Evolutionary conservation across 64 coral and sea anemone genomes (phyloP).

Genomic region (Montipora efflorescens): DNA sequence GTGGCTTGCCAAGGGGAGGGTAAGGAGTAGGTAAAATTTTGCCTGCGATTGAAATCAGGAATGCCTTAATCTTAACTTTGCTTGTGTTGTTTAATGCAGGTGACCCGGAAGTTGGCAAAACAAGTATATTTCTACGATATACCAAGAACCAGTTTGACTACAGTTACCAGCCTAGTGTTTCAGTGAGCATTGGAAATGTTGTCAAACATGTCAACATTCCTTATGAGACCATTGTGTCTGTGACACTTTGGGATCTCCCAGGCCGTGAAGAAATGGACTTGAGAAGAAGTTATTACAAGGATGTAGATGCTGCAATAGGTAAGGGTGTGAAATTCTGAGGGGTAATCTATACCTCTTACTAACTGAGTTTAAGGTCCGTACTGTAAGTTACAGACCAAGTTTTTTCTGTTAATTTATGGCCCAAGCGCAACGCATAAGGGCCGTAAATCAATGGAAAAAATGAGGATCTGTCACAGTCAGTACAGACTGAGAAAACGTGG

Average conservation of each 20-base stretch:
- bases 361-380: too few relatives aligned
- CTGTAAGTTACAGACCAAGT: too few relatives aligned
- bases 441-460: too few relatives aligned
- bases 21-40: not conserved
- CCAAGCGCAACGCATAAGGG: too few relatives aligned
- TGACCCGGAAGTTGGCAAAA: slow-evolving; percentile 93
- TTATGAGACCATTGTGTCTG: slow-evolving; percentile 93
- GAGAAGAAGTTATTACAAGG: slow-evolving; percentile 96
- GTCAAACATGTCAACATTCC: slow-evolving; percentile 96
- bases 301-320: slow-evolving; percentile 99
- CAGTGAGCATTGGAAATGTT: slow-evolving; percentile 95
- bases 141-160: slow-evolving; percentile 99
- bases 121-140: slow-evolving; percentile 94
- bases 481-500: too few relatives aligned
- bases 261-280: slow-evolving; percentile 99
- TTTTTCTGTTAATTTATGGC: too few relatives aligned
- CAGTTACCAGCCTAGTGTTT: slow-evolving; percentile 96
- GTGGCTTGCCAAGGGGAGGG: too few relatives aligned
- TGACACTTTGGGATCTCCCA: slow-evolving; percentile 93
- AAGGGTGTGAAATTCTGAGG: not conserved
- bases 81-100: slow-evolving; percentile 54
- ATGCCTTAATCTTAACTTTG: too few relatives aligned
- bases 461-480: too few relatives aligned
- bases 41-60: not conserved
- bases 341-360: too few relatives aligned